Evolutionary conservation across 2,888 invertebrate genomes (phyloP), one percentile per base, ranked within the genome.

Genomic region (Halictus ligatus): DNA sequence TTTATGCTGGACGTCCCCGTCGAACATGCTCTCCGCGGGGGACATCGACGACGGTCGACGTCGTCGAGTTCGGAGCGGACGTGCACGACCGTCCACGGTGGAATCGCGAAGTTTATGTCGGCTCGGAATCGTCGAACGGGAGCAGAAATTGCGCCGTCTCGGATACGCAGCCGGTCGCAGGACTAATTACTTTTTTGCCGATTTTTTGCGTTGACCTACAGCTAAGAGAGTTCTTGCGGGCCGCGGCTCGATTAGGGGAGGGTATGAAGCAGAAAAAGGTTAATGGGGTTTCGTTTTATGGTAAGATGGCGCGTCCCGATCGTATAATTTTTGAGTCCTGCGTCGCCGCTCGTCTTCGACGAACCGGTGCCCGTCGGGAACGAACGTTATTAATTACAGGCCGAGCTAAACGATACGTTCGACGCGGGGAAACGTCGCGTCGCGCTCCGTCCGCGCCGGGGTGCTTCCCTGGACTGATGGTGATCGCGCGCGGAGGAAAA

Each of bases 1-100:
- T 25, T 60, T 72, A 13, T 18, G 76, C 18, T 35, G 7, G 76
- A 77, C 67, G 48, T 67, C 15, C 15, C 12, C 54, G 54, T 54
- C 7, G 54, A 54, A 54, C 46, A 29, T 73, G 35, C 21, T 67
- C 46, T n/a, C 73, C 48, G 60, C 0, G 2, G 13, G 48, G 7
- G 29, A 15, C 18, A 54, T n/a, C 81, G n/a, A 1, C 21, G 10
- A 54, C n/a, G 10, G 0, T 35, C 5, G 35, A 0, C 35, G 35
- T 35, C 7, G 50, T 50, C 54, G 21, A 54, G 71, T 6, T 64
- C 60, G 43, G 75, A 76, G 15, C 29, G 25, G 25, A 67, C 12
- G 12, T 50, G 50, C 43, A 81, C 79, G 71, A 40, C 46, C 78
- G 83, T 75, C 58, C 60, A 10, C n/a, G 10, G 83, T 35, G 29